Conservation (phyloP, 2,797 vertebrate species). For the Labroides dimidiatus region DNA sequence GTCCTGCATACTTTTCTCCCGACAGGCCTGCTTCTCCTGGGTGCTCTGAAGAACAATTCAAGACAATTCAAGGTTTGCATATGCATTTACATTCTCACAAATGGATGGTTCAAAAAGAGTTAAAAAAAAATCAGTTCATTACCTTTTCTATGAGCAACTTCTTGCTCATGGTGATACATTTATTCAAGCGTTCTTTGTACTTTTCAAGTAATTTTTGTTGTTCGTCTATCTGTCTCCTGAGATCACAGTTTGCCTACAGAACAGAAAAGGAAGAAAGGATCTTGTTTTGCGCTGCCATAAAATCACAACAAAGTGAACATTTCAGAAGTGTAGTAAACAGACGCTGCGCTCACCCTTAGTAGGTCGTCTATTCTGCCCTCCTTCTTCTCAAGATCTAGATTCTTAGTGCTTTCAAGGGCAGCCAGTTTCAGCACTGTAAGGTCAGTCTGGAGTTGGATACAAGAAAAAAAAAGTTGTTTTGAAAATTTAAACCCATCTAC, state of each 20-base stretch:
- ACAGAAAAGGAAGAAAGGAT: constrained; percentile 9
- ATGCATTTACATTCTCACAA: background rate
- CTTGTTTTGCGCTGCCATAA: background rate
- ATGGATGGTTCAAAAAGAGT: background rate
- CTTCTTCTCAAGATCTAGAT: constrained; percentile 98
- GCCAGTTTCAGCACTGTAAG: constrained; percentile 97
- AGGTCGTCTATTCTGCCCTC: constrained; percentile 99
- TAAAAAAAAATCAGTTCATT: constrained; percentile 15
- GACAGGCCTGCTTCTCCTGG: constrained; percentile 95
- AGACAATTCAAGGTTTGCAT: constrained; percentile 4
- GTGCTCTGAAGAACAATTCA: constrained; percentile 75
- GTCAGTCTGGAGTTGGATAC: constrained; percentile 88
- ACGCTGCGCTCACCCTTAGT: constrained; percentile 90
- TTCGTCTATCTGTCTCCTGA: constrained; percentile 99
- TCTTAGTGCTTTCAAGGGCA: constrained; percentile 99
- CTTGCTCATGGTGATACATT: constrained; percentile 99
- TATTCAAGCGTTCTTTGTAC: constrained; percentile 99
- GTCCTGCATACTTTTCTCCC: constrained; percentile 99
- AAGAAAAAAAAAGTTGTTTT: constrained; percentile 1
- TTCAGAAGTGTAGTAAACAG: background rate
- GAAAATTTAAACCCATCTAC: constrained; percentile 11
- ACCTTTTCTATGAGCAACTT: constrained; percentile 99
- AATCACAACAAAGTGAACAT: background rate
- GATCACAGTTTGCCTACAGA: constrained; percentile 97
- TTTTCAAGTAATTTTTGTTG: constrained; percentile 99